Base-by-base conservation (phyloP, 2,888 invertebrate species). In the Carcina quercana region DNA sequence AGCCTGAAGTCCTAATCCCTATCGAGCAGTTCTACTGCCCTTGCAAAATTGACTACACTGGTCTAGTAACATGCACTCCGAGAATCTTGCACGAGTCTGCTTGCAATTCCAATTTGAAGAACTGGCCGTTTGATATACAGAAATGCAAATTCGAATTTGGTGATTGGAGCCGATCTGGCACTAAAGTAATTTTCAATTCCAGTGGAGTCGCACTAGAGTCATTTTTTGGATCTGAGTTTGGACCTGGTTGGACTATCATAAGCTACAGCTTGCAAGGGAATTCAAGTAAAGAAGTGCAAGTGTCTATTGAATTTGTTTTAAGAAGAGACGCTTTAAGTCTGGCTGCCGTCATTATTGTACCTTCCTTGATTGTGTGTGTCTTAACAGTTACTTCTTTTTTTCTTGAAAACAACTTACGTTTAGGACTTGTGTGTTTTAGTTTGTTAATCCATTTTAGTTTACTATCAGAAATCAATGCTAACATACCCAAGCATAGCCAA, bases 371-470 rank as follows among this genome's bases (percentile, higher is more conserved):
- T 1, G 13, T 70, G 1, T 42, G 57, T 1, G 24, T 42, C 3
- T 32, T 73, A 0, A 58, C 53, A 14, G 3, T 63, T 0, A 41
- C 44, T 0, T 34, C 52, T 3, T 28, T 63, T 8, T 30, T 61
- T 2, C 21, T 72, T 3, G 62, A 66, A 20, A 32, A 35, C 13
- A 19, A 39, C n/a, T 32, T 44, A 2, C 50, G 74, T 2, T 34
- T 67, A 3, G 25, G 34, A 3, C 14, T 72, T 0, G n/a, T 45
- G 0, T 49, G 47, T 34, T 60, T 68, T 3, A 62, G 56, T 34
- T 24, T 70, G 3, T 27, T 59, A 1, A 42, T 50, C 1, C 66
- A 73, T 40, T 58, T 53, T 5, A 38, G 38, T 12, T 53, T 58
- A 22, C 21, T 65, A 7, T 35, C 37, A 2, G 42, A 47, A 1